Conservation (phyloP, 2,888 invertebrate genomes). For the Apamea crenata region DNA sequence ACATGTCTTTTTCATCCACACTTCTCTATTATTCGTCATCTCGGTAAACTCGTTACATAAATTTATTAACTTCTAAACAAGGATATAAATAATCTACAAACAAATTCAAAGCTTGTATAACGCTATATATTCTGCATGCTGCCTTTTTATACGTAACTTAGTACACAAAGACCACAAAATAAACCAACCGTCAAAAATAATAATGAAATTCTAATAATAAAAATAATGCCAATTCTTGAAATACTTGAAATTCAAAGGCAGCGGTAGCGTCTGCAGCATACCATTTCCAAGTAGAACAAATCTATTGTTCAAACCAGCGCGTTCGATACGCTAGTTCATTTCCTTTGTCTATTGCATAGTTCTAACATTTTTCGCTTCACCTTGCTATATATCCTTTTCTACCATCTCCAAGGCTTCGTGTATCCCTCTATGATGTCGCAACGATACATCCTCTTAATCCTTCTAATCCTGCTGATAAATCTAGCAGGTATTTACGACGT, state of each 20-base stretch:
- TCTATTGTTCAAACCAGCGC: slow-evolving; percentile 27
- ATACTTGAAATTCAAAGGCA: slow-evolving; percentile 23
- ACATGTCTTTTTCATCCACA: background rate
- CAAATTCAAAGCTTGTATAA: too few species aligned
- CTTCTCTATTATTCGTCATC: background rate
- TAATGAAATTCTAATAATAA: background rate
- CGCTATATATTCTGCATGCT: background rate
- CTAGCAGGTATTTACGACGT: slow-evolving; percentile 61
- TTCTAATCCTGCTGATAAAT: slow-evolving; percentile 65
- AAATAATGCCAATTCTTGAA: background rate
- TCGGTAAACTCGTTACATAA: background rate
- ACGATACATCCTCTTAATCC: slow-evolving; percentile 63
- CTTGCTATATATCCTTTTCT: slow-evolving; percentile 12
- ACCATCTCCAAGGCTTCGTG: slow-evolving; percentile 24
- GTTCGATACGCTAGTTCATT: background rate
- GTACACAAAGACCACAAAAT: background rate
- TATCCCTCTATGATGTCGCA: slow-evolving; percentile 49
- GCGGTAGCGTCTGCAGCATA: background rate
- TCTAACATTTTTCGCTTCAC: slow-evolving; percentile 3
- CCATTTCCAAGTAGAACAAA: slow-evolving; percentile 26
- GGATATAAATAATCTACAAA: background rate
- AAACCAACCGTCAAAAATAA: background rate
- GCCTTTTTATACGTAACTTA: background rate
- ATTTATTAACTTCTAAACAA: too few species aligned
- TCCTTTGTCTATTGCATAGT: slow-evolving; percentile 32